Evolutionary conservation across 2,888 invertebrate genomes (phyloP).

Genomic region (Orthonychiurus folsomi): DNA sequence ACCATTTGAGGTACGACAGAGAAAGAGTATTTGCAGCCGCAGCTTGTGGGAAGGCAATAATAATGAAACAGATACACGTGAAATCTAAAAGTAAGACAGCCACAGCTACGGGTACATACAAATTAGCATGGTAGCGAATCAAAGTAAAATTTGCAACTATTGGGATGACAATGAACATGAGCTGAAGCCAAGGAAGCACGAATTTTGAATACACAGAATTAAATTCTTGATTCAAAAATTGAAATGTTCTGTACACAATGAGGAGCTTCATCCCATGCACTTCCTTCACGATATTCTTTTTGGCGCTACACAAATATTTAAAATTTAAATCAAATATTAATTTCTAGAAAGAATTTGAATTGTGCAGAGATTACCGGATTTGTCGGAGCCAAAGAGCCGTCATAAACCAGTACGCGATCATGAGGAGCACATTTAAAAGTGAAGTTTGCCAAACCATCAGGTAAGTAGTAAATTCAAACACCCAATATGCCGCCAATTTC

Average conservation of each 20-base stretch:
- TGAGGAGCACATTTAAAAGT: neutral
- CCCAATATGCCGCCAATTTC: neutral
- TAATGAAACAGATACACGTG: neutral
- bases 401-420: neutral
- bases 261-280: too few species aligned
- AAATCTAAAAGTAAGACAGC: neutral
- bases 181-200: constrained; percentile 8
- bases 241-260: constrained; percentile 2
- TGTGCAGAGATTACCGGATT: neutral
- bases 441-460: neutral
- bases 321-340: neutral
- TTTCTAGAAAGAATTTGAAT: neutral
- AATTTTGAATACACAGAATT: neutral
- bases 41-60: constrained; percentile 5
- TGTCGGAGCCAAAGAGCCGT: neutral
- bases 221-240: constrained; percentile 6
- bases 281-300: too few species aligned
- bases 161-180: neutral
- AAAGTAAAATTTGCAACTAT: neutral
- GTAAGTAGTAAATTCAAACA: neutral
- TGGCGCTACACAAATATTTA: too few species aligned
- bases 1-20: neutral
- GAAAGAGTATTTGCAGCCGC: constrained; percentile 3
- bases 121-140: neutral
- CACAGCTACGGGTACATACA: neutral